These are phyloP conservation scores for Australoheros scitulus DNA, from an alignment of 2,113 vertebrate species.

Conservation along the genomic window DNA sequence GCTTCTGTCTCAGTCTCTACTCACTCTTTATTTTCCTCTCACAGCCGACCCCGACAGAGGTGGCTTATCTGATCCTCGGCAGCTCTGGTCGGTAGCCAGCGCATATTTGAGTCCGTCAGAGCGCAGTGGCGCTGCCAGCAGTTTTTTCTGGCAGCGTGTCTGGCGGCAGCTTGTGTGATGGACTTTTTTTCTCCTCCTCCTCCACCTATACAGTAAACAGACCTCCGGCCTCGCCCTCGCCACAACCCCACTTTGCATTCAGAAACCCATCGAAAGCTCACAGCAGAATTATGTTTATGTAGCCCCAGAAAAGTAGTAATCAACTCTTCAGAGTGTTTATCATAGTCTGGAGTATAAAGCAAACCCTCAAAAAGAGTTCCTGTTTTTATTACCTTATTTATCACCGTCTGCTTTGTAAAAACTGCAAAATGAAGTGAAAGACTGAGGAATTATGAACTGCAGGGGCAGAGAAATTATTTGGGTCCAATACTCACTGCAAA, in stretches of 20 bases:
- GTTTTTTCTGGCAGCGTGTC: slow-evolving; percentile 53
- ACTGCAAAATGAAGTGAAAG: background rate
- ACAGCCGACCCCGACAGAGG: slow-evolving; percentile 31
- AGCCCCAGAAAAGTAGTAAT: too few relatives aligned
- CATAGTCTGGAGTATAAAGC: background rate
- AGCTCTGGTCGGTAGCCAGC: slow-evolving; percentile 55
- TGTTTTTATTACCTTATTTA: background rate
- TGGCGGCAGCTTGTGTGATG: slow-evolving; percentile 30
- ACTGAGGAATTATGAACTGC: background rate
- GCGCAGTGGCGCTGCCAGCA: slow-evolving; percentile 36
- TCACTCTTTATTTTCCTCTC: slow-evolving; percentile 35
- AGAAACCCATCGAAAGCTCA: background rate
- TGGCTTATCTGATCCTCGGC: slow-evolving; percentile 62
- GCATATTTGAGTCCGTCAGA: slow-evolving; percentile 52
- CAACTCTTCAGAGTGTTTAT: background rate
- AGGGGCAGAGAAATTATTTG: background rate
- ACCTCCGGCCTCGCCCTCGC: slow-evolving; percentile 4
- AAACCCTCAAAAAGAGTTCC: background rate
- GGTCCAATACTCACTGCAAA: background rate
- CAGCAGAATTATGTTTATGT: background rate
- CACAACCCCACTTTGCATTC: background rate
- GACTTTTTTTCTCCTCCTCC: slow-evolving; percentile 26
- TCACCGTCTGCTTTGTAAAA: background rate
- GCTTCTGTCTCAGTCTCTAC: background rate
- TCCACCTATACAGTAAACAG: slow-evolving; percentile 39